Conservation (phyloP, 2,888 invertebrate genomes). For the Ichneumoninae sp. region DNA sequence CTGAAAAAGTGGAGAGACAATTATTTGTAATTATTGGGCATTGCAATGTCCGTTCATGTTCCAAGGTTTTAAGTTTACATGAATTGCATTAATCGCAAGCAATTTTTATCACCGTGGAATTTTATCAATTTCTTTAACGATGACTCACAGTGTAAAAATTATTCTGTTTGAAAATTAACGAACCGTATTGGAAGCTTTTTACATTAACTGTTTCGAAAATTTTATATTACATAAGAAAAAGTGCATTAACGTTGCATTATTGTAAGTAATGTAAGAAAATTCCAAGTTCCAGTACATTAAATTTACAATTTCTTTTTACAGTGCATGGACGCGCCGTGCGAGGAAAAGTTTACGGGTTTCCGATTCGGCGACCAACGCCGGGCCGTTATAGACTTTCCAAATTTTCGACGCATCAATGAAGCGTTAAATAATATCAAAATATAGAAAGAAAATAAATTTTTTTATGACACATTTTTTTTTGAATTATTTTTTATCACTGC, state of each 20-base stretch:
- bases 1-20: background rate
- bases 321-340: background rate
- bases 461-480: background rate
- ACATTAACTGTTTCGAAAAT: too few relatives aligned
- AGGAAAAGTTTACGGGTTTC: background rate
- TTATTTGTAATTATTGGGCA: conserved; percentile 1
- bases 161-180: too few relatives aligned
- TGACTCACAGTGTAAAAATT: too few relatives aligned
- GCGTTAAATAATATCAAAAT: background rate
- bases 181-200: too few relatives aligned
- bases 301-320: too few relatives aligned
- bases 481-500: background rate
- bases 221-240: too few relatives aligned
- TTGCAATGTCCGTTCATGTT: conserved; percentile 49
- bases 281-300: too few relatives aligned
- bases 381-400: background rate
- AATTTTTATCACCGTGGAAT: background rate
- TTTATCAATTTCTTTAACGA: background rate
- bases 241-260: too few relatives aligned
- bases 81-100: conserved; percentile 14
- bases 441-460: background rate
- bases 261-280: too few relatives aligned
- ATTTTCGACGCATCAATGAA: background rate
- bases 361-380: background rate
- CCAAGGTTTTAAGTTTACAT: conserved; percentile 48